Base-by-base conservation (phyloP, 2,797 vertebrate species). In the Gymnothorax javanicus region DNA sequence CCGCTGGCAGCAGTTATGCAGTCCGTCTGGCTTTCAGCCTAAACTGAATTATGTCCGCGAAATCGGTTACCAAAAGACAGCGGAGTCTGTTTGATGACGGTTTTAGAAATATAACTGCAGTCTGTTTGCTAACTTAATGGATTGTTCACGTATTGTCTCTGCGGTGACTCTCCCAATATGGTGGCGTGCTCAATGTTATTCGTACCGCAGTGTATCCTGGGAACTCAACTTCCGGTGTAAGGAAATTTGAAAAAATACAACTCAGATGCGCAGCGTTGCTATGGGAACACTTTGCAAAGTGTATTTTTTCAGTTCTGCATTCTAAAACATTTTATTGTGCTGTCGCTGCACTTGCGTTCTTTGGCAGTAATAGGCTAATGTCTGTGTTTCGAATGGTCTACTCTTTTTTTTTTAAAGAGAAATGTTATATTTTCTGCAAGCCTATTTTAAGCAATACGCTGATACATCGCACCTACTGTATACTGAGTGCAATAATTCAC, bases 231-330 rank as follows among this genome's bases (percentile, higher is more conserved):
- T 64, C 33, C 67, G 71, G 86, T 62, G 89, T 91, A 79, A 90
- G 33, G 27, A 73, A 27, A 87, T 94, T 95, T 92, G 90, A 95
- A 95, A 93, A 89, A 93, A 94, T 89, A 94, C 94, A n/a, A 94
- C 90, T 92, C 92, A 92, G 62, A 84, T 20, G 17, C 3, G 15
- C 7, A 23, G 86, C 88, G 92, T 94, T 90, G 89, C 91, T 88
- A 54, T 88, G 87, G 92, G 87, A 91, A 94, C 64, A 64, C 15
- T 9, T 1, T 67, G 64, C 64, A 7, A n/a, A 64, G 17, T 27
- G 71, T 17, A 43, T 25, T 71, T 9, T 9, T 15, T 4, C 64
- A 67, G 71, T 73, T 25, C 25, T 12, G 20, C 27, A 33, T 73
- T 9, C 43, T 7, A 33, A 43, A n/a, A 73, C n/a, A 67, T 67